Evolutionary conservation across 2,888 invertebrate genomes (phyloP), one percentile per base, ranked within the genome.

Genomic region (Iselma pallidipennis): DNA sequence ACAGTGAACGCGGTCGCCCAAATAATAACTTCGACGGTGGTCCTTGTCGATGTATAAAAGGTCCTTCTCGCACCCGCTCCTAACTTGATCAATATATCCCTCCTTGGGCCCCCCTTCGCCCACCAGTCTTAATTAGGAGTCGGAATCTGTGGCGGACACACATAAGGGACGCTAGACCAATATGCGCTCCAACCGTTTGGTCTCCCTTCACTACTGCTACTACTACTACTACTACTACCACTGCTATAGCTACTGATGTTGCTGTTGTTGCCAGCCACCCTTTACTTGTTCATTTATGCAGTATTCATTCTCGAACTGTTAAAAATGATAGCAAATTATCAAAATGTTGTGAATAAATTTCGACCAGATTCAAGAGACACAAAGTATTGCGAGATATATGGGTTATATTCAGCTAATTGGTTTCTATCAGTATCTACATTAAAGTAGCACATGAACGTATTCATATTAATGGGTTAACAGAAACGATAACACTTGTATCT

Each of bases 61-160:
- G 66, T 71, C 75, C 72, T 71, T 67, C 62, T 72, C 72, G 67
- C 71, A 64, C 71, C 66, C 76, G 75, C 74, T 72, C 70, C 71
- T 77, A 77, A 77, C 80, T 81, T 82, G 81, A 82, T 82, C 82
- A 81, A 82, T 82, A 42, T 42, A 82, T 78, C 79, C 81, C 78
- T 79, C 77, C 80, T 80, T 81, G 78, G 78, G 73, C 73, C 71
- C 73, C 71, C 73, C 75, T 62, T 73, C 78, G 78, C 84, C 85
- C 86, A 88, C 87, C 87, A 84, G 88, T 89, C 89, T 90, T 90
- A 90, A 90, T 90, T 90, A 90, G 90, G 88, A 89, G 88, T 88
- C 88, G 87, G 89, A 89, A 89, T 90, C 90, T 90, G 90, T 86
- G 88, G 89, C 88, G 89, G 89, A 89, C 90, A 89, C 89, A 88